These are phyloP conservation scores for Zoanthus sociatus DNA, from an alignment of 92 coral and sea anemone species.

Conservation along the genomic window DNA sequence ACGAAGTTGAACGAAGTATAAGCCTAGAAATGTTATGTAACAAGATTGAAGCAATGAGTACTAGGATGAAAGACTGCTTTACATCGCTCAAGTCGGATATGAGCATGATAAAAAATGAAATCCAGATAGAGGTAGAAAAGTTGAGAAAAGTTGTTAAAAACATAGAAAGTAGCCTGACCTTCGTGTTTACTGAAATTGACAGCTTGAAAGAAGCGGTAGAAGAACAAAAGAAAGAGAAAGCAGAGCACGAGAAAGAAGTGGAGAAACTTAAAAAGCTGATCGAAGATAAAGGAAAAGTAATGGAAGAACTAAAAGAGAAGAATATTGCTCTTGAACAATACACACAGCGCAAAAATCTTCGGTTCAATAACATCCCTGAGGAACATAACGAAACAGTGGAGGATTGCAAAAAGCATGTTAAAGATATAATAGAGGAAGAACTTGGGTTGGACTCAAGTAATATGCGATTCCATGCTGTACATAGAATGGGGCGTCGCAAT, in stretches of 20 bases:
- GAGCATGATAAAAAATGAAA: not conserved
- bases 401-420: not conserved
- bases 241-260: not conserved
- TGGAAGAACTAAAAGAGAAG: not conserved
- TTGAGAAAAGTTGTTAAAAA: not conserved
- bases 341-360: not conserved
- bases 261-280: not conserved
- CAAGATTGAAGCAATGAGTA: not conserved
- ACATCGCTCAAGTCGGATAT: not conserved
- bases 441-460: not conserved
- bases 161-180: not conserved
- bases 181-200: not conserved
- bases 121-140: not conserved
- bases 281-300: not conserved
- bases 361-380: not conserved
- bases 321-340: not conserved
- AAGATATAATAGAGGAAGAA: not conserved
- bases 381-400: not conserved
- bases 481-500: not conserved
- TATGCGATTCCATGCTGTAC: not conserved
- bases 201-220: not conserved
- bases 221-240: not conserved
- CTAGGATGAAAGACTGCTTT: not conserved
- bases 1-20: not conserved
- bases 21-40: not conserved